These are phyloP conservation scores for Sitophilus oryzae DNA, from an alignment of 1,140 invertebrate species.

Conservation along the genomic window DNA sequence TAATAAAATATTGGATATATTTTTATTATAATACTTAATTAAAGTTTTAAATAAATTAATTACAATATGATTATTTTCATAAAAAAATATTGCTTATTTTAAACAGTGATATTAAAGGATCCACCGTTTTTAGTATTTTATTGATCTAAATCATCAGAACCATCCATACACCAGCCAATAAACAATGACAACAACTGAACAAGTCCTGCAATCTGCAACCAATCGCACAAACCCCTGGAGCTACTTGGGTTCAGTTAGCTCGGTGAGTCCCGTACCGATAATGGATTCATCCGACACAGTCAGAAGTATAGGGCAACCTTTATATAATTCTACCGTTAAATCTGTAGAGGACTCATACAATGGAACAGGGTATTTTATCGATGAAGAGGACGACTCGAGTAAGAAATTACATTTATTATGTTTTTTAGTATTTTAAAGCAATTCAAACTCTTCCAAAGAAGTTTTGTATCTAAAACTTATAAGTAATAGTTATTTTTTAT, in stretches of 20 bases:
- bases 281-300: not conserved
- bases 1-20: too few species aligned
- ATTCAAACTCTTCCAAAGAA: too few species aligned
- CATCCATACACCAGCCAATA: not conserved
- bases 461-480: constrained; percentile 4
- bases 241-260: constrained; percentile 19
- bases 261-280: constrained; percentile 13
- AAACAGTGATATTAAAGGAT: not conserved
- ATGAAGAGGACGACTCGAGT: constrained; percentile 39
- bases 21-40: too few species aligned
- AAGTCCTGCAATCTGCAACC: not conserved
- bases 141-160: not conserved
- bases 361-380: constrained; percentile 40
- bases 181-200: constrained; percentile 1
- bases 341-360: constrained; percentile 19
- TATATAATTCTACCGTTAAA: not conserved
- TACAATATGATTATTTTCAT: too few species aligned
- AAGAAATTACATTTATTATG: too few species aligned
- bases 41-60: too few species aligned
- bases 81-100: too few species aligned
- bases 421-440: too few species aligned
- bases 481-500: too few species aligned
- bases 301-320: not conserved
- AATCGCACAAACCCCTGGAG: constrained; percentile 13
- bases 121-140: not conserved